Percentiles rank a stretch among this genome's conserved stretches.
Conservation (phyloP, 2,797 vertebrate genomes). For the Alcedo atthis region DNA sequence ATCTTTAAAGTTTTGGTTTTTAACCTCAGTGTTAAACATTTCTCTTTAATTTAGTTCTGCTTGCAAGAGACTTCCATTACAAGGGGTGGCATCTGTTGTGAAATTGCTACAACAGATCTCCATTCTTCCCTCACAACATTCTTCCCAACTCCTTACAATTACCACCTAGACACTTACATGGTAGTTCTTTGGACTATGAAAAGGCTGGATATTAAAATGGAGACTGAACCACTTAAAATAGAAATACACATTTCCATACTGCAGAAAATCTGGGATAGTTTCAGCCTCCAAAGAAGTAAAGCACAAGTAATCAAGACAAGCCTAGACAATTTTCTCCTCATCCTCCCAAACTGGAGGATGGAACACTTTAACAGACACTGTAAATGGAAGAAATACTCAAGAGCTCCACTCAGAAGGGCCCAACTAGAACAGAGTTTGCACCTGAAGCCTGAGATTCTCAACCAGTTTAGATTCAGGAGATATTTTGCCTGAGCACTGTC, state of each 20-base stretch:
- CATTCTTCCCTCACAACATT: neutral
- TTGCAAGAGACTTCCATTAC: neutral
- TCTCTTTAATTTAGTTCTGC: neutral
- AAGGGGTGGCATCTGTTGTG: neutral
- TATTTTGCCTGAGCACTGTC: neutral
- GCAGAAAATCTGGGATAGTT: neutral
- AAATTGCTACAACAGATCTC: neutral
- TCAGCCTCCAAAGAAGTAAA: neutral
- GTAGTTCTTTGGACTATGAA: neutral
- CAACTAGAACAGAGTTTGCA: neutral
- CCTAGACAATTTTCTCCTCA: neutral
- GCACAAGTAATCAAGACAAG: neutral
- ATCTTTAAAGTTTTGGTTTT: neutral
- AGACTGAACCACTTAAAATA: neutral
- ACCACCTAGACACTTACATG: neutral
- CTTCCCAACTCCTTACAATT: neutral
- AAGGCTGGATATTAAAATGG: neutral
- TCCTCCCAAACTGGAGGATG: neutral
- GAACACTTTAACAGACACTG: neutral
- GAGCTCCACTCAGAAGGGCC: neutral
- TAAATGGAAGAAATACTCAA: neutral
- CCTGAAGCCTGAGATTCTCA: neutral
- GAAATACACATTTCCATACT: neutral
- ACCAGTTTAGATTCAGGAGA: neutral
- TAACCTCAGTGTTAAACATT: neutral